Base-by-base conservation (phyloP, 2,797 vertebrate genomes). In the Scolopax rusticola region DNA sequence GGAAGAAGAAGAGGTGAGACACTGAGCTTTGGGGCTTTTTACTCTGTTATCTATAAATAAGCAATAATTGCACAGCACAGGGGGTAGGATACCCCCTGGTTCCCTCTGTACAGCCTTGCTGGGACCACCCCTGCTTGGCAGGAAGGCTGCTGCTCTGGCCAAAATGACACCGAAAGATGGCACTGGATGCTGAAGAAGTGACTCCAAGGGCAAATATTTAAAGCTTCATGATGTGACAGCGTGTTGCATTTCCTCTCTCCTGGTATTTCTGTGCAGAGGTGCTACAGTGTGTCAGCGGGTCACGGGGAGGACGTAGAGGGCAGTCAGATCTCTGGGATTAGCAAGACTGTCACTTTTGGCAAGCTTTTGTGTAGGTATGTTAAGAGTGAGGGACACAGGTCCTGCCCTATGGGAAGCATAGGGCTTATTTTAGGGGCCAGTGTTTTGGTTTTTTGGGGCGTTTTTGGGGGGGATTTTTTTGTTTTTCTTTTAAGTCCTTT, bases 361-460 rank as follows among this genome's bases (percentile, higher is more conserved):
- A 78, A 53, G 57, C 30, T 68, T 83, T 57, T 57, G 4, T 38
- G 50, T 38, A 15, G 40, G 2, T 14, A 2, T 51, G 8, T 41
- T 13, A 47, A 71, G 56, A 86, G 54, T 0, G 1, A 78, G 32
- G 33, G 47, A 19, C n/a, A 32, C 2, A 6, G 38, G 16, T 16
- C 14, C 17, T 89, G 21, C 30, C 36, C 25, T 43, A 0, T 19
- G 41, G 41, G 36, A 80, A 75, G 19, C 12, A 6, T 21, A 36
- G n/a, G 14, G 32, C 9, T 73, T 0, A 17, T 28, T 53, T 70
- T 25, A 10, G 36, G 19, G 4, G 0, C 20, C 10, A 4, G 1
- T 23, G 3, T 18, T 19, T 41, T 40, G 40, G 40, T 40, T 40
- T 40, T 40, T 10, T 40, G 10, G 38, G 10, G 38, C 12, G 15